Base-by-base conservation (phyloP, 2,113 vertebrate species). In the Greenwoodochromis staneri region DNA sequence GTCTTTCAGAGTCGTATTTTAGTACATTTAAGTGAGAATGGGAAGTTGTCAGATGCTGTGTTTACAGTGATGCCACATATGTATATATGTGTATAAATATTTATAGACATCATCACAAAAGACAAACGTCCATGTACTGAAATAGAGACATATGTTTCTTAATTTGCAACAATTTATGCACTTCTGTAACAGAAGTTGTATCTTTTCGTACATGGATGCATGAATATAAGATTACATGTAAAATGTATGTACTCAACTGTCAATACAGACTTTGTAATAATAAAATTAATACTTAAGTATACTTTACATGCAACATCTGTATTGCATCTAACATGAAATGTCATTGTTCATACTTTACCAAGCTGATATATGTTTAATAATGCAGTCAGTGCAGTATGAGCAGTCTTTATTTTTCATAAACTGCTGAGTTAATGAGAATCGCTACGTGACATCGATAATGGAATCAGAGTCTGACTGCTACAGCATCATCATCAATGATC, bases 391-490 rank as follows among this genome's bases (percentile, higher is more conserved):
- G 21, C 54, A 27, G 54, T 55, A 27, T 0, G 4, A 55, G 54
- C n/a, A 27, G 54, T 57, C 54, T 55, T 14, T 13, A 27, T 57
- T 27, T 57, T 57, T 57, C 54, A 57, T 29, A 57, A 57, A 29
- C 24, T 14, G 24, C 54, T 29, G 54, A 57, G 24, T 14, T 14
- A 27, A 55, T 55, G 2, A 55, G 53, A 54, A 54, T 54, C 1
- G n/a, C 0, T 54, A 54, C 0, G 10, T 54, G n/a, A 54, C 2
- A 24, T 54, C 0, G 1, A 54, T 54, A 54, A 54, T 24, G 53
- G 53, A 54, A 54, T 21, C 1, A 21, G 53, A 12, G 53, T 54
- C n/a, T 54, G n/a, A 12, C 53, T 54, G 53, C 10, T 54, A 24
- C 2, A 54, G 53, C n/a, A 54, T 0, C 10, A 54, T 24, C 53